Evolutionary conservation across 2,113 vertebrate genomes (phyloP), one percentile per base, ranked within the genome.

Genomic region (Balaenoptera acutorostrata): DNA sequence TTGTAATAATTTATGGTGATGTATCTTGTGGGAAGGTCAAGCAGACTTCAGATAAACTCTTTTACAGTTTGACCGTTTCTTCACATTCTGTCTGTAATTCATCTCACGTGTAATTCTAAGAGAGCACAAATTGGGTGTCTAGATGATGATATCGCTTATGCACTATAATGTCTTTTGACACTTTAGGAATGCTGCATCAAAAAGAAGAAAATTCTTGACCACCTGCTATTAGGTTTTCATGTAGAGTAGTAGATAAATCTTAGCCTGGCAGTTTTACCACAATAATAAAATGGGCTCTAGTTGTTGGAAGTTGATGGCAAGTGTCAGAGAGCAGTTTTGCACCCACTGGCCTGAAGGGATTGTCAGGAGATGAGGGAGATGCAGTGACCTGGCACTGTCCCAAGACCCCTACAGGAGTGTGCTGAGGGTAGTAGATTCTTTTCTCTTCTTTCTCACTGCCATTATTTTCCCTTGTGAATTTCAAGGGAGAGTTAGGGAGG

Each of bases 251-350:
- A 88, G 33, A 61, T 85, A 82, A 85, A 72, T 90, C 57, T 96
- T 75, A 92, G 61, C 25, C 52, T 81, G 59, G 44, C 55, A 95
- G 52, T 90, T 95, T 95, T 93, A 97, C 78, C 46, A 92, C 74
- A 82, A 9, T 57, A 77, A 87, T 64, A 78, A 96, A 94, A 64
- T 64, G 36, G 64, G 33, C 36, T 82, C 21, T 89, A 59, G 44
- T 71, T 93, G 80, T 95, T 93, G 61, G 57, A 74, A 93, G 72
- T 88, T 90, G 57, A 63, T 8, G 4, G 11, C 44, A 83, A 68
- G 46, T 69, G 66, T 95, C 52, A 85, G 78, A 64, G 52, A 94
- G 46, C 39, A 77, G 64, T 85, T 90, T 72, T 69, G 12, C 13
- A 49, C 8, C 46, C 41, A 49, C 8, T 55, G 55, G 55, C 68